Conservation (phyloP, 2,888 invertebrate species). For the Sisyra terminalis region DNA sequence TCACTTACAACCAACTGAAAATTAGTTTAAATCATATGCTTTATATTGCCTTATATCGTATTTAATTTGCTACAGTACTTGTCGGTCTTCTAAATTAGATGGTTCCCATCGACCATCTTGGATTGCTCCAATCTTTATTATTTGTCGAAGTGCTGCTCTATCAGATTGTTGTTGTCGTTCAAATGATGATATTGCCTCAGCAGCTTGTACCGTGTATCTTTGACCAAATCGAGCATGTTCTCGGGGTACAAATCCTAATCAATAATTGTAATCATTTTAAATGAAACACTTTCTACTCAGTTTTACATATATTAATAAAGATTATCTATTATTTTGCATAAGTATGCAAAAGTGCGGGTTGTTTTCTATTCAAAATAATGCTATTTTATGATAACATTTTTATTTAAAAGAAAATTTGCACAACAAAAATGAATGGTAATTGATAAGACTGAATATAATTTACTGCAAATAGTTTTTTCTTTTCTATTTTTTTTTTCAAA, state of each 20-base stretch:
- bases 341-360: too few species aligned
- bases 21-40: conserved; percentile 1
- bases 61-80: conserved; percentile 27
- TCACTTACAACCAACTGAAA: conserved; percentile 45
- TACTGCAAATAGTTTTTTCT: too few species aligned
- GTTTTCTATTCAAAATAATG: too few species aligned
- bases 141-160: conserved; percentile 37
- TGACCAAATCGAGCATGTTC: conserved; percentile 50
- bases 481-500: too few species aligned
- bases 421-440: too few species aligned
- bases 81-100: conserved; percentile 40
- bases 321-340: too few species aligned
- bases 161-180: conserved; percentile 42
- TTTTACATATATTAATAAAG: too few species aligned
- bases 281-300: not conserved
- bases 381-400: too few species aligned
- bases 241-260: conserved; percentile 47
- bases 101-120: conserved; percentile 47
- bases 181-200: conserved; percentile 56
- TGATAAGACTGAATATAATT: too few species aligned
- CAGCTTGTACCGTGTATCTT: conserved; percentile 52
- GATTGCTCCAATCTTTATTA: conserved; percentile 38
- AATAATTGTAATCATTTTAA: not conserved
- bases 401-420: too few species aligned
- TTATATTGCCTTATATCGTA: not conserved